Evolutionary conservation across 2,113 vertebrate genomes (phyloP).

Genomic region (Mus spicilegus): DNA sequence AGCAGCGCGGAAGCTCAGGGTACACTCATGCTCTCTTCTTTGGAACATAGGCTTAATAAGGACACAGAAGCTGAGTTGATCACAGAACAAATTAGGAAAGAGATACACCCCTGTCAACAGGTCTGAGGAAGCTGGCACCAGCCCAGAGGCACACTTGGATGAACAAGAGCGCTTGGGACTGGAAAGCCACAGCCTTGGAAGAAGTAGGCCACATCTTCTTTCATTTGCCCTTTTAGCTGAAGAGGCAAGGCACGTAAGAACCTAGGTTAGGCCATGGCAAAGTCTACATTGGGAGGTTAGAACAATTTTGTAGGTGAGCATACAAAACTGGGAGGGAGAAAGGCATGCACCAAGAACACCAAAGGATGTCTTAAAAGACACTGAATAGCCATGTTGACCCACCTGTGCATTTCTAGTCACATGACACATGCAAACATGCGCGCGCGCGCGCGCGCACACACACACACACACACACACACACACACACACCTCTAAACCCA

Average conservation of each 20-base stretch:
- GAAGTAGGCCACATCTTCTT: background rate
- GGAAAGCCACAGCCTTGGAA: background rate
- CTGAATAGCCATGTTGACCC: background rate
- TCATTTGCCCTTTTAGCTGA: background rate
- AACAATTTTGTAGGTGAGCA: background rate
- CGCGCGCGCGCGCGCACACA: too few relatives aligned
- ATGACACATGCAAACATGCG: background rate
- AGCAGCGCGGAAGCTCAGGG: too few relatives aligned
- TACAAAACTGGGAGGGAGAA: background rate
- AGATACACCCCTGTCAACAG: background rate
- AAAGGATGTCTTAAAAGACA: background rate
- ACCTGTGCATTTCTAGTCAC: background rate
- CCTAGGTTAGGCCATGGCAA: fast-evolving
- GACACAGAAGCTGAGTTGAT: background rate
- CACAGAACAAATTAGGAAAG: background rate
- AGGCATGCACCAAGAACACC: background rate
- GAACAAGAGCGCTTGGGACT: background rate
- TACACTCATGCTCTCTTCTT: background rate
- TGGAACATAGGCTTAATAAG: background rate
- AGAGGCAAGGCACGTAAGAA: fast-evolving
- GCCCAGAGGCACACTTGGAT: background rate
- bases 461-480: background rate
- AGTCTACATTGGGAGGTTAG: background rate
- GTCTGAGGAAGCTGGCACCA: background rate
- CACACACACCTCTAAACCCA: background rate